Conservation (phyloP, 2,888 invertebrate genomes). For the Spilarctia lutea region DNA sequence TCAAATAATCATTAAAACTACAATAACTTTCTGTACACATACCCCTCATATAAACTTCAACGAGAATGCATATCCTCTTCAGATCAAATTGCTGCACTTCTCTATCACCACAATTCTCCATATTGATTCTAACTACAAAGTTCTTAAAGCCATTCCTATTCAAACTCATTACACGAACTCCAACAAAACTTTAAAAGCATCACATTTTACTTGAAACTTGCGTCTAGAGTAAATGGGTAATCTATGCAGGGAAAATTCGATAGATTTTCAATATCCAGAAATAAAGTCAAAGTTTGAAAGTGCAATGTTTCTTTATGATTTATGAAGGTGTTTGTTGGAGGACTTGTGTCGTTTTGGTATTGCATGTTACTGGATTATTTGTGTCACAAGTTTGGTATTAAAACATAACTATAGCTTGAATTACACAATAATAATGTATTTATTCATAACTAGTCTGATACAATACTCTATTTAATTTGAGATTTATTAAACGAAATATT, state of each 20-base stretch:
- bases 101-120: conserved; percentile 24
- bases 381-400: too few relatives aligned
- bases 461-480: too few relatives aligned
- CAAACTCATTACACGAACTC: conserved; percentile 52
- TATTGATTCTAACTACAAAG: conserved; percentile 43
- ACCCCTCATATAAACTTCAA: not conserved
- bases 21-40: not conserved
- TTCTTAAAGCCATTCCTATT: conserved; percentile 49
- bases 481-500: too few relatives aligned
- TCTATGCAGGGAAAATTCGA: conserved; percentile 60
- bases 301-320: conserved; percentile 25
- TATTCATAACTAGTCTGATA: too few relatives aligned
- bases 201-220: conserved; percentile 48
- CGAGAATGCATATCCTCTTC: not conserved
- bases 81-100: conserved; percentile 16
- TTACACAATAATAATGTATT: too few relatives aligned
- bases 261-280: conserved; percentile 60
- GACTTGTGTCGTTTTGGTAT: conserved; percentile 24
- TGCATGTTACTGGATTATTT: not conserved
- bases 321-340: conserved; percentile 44
- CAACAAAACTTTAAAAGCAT: conserved; percentile 47
- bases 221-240: conserved; percentile 49
- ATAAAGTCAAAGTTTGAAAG: conserved; percentile 30
- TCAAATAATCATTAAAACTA: not conserved
- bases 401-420: too few relatives aligned